Evolutionary conservation across 2,888 invertebrate genomes (phyloP), one percentile per base, ranked within the genome.

Genomic region (Phania funesta): DNA sequence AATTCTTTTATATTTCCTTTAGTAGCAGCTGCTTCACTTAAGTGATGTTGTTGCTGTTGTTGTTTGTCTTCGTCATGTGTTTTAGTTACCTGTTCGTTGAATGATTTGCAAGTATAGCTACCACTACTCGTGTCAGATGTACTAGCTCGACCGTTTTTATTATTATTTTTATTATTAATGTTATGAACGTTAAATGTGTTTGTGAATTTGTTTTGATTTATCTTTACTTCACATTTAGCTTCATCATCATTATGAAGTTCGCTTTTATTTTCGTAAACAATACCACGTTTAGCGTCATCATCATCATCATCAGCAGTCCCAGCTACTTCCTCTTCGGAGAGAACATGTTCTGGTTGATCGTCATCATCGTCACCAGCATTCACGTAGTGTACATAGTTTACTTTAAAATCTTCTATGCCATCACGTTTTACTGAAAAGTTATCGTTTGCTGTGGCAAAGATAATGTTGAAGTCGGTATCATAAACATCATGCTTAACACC

Each of bases 371-470:
- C 56, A 48, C 56, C 52, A 54, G 50, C 35, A 54, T 50, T 54
- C 44, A 65, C 60, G 52, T 79, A 67, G 58, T 58, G 78, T 52
- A 78, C 76, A 62, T 84, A 76, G 70, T 83, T 82, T 35, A 74
- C 78, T 77, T 84, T 78, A 35, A 80, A 79, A 77, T 80, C 80
- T 44, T 80, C 75, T 65, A 60, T 76, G 38, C 44, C 56, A 83
- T 75, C 83, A 78, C 62, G 83, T 83, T 84, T 83, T 68, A 9
- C 8, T 18, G 38, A 71, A 46, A 46, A 48, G 16, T 60, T 18
- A 75, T 80, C 74, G 60, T 65, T 85, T 52, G 81, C 44, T 83
- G 71, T 44, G 35, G 38, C 32, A 64, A 64, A 64, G 1, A 56
- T 22, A 35, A 48, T 38, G 38, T 41, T 78, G 6, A 22, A 56